These are phyloP conservation scores for Fragum sueziense DNA, from an alignment of 2,888 invertebrate genomes.

Conservation along the genomic window DNA sequence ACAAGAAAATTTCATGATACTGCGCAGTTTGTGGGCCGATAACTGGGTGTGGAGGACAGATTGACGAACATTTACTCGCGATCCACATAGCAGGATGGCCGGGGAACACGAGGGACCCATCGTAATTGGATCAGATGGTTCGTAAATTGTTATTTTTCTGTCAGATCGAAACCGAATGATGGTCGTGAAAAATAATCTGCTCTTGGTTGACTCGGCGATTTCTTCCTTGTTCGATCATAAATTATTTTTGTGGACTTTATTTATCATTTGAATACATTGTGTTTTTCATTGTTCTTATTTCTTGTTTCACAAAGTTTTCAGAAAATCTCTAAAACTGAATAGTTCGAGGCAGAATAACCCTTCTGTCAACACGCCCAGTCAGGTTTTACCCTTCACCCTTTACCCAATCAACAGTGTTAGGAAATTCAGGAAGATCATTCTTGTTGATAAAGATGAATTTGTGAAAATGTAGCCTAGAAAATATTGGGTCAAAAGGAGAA, in stretches of 20 bases:
- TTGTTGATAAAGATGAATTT: background rate
- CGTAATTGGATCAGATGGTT: constrained; percentile 52
- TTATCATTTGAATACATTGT: background rate
- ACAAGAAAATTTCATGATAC: constrained; percentile 2
- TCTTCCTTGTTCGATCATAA: background rate
- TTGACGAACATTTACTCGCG: background rate
- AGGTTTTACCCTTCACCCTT: background rate
- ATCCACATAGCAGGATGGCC: constrained; percentile 21
- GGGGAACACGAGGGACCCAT: constrained; percentile 39
- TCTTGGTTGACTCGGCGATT: background rate
- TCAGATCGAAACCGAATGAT: background rate
- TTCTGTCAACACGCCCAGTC: background rate
- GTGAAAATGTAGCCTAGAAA: too few species aligned
- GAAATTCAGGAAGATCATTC: background rate
- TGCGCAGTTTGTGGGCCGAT: background rate
- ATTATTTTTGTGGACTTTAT: background rate
- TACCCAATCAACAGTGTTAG: background rate
- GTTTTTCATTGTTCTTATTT: background rate
- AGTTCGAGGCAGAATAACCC: background rate
- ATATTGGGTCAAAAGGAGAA: too few species aligned
- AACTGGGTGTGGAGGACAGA: background rate
- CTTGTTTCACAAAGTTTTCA: background rate
- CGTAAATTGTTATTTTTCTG: constrained; percentile 18
- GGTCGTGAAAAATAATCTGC: background rate
- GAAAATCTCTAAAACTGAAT: background rate